A percentile compares a stretch with the other conserved stretches of the same genome.
phyloP scores from a whole-genome alignment of 2,888 invertebrate genomes.

The Drymonia ruficornis region DNA sequence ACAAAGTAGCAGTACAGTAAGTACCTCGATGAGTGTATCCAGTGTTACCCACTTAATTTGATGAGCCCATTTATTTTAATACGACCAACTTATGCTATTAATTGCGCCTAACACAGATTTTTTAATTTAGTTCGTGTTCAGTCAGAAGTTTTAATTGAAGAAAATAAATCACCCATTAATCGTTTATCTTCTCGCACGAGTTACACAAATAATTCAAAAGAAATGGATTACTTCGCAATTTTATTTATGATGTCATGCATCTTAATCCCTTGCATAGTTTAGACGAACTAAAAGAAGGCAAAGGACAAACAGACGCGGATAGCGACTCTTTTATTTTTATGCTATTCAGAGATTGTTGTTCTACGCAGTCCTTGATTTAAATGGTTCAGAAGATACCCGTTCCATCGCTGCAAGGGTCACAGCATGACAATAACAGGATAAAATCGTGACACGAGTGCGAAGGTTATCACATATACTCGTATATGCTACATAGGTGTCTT shows the following conservation, averaged over 20 bases:
- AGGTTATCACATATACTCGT: constrained; percentile 10
- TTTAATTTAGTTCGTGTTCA: not conserved
- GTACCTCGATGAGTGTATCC: too few species aligned
- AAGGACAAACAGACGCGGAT: too few species aligned
- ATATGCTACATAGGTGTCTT: constrained; percentile 9
- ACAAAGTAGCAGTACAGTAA: too few species aligned
- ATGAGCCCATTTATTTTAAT: too few species aligned
- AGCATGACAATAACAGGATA: constrained; percentile 34
- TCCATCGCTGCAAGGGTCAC: constrained; percentile 1
- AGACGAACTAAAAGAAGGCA: too few species aligned
- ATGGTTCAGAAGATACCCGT: not conserved
- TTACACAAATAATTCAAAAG: not conserved
- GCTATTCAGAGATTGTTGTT: too few species aligned
- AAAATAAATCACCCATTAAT: not conserved
- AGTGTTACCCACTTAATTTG: too few species aligned
- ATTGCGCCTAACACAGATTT: not conserved
- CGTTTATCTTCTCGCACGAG: constrained; percentile 1
- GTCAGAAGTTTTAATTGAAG: not conserved
- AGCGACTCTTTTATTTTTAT: too few species aligned
- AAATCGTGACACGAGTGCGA: constrained; percentile 12
- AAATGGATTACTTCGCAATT: not conserved
- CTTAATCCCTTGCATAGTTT: too few species aligned
- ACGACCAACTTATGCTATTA: too few species aligned
- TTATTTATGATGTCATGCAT: too few species aligned
- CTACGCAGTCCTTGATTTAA: too few species aligned